Percentiles rank a stretch among this genome's conserved stretches.
These are phyloP conservation scores for Urocolius indicus DNA, from an alignment of 2,113 vertebrate genomes.

Conservation along the genomic window DNA sequence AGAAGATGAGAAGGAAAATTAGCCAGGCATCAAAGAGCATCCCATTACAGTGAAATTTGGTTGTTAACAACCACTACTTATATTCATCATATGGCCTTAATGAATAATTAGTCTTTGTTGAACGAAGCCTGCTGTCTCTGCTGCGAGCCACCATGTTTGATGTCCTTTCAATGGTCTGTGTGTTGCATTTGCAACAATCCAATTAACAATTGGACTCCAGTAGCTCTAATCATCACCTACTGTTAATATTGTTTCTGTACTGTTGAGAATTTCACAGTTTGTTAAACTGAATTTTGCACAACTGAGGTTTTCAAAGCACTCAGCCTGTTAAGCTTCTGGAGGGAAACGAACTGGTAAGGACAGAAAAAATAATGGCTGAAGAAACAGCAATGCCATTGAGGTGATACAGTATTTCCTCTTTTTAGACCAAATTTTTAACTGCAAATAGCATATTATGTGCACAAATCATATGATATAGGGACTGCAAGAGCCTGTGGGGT, in stretches of 20 bases:
- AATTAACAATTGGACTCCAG: constrained; percentile 39
- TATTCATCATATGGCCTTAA: constrained; percentile 45
- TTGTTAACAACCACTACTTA: constrained; percentile 5
- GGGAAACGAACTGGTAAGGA: not conserved
- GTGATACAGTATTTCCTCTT: not conserved
- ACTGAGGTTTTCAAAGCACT: not conserved
- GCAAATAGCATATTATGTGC: not conserved
- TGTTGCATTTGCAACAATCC: constrained; percentile 45
- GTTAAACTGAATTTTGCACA: constrained; percentile 19
- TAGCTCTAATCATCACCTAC: constrained; percentile 36
- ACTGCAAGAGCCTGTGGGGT: not conserved
- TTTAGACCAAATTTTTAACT: not conserved
- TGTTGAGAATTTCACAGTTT: constrained; percentile 9
- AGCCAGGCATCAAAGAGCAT: constrained; percentile 33
- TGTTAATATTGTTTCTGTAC: constrained; percentile 45
- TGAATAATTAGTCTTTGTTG: constrained; percentile 64
- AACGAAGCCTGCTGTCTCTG: constrained; percentile 17
- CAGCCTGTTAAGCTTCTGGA: not conserved
- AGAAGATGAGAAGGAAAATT: constrained; percentile 27
- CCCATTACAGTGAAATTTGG: constrained; percentile 23
- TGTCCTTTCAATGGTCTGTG: constrained; percentile 63
- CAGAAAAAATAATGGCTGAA: not conserved
- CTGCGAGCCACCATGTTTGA: constrained; percentile 48
- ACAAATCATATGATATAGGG: not conserved
- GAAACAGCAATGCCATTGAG: not conserved